phyloP scores from a whole-genome alignment of 2,797 vertebrate genomes.

The Sebastes hopkinsi region DNA sequence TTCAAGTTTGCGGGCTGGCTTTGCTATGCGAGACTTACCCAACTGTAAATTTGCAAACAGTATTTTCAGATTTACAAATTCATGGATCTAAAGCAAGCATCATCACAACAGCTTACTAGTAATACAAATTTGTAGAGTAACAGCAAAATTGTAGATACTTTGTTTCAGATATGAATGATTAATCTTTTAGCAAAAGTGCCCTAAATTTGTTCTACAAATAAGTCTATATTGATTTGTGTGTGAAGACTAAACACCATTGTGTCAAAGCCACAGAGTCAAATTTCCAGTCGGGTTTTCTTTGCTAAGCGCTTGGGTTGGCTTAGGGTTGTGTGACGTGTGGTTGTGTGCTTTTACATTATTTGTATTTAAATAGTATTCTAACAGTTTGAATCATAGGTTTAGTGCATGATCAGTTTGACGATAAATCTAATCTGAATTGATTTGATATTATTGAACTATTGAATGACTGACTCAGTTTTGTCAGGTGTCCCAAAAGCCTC shows the following conservation, averaged over 20 bases:
- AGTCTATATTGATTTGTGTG: neutral
- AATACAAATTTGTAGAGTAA: neutral
- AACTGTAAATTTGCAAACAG: constrained; percentile 4
- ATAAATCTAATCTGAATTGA: constrained; percentile 48
- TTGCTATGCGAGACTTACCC: constrained; percentile 4
- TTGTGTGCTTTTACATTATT: constrained; percentile 46
- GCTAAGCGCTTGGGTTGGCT: constrained; percentile 37
- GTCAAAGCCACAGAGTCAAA: constrained; percentile 1
- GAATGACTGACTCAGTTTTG: constrained; percentile 62
- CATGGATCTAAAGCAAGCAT: neutral
- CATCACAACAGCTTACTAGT: neutral
- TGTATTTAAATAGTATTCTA: neutral
- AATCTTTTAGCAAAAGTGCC: neutral
- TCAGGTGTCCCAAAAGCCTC: constrained; percentile 69
- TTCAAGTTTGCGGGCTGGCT: constrained; percentile 19
- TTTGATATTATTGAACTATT: constrained; percentile 50
- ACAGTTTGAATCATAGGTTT: constrained; percentile 63
- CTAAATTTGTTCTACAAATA: neutral
- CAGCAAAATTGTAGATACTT: neutral
- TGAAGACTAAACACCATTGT: neutral
- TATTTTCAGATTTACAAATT: neutral
- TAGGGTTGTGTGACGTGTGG: constrained; percentile 57
- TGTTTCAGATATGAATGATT: neutral
- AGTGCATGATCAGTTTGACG: constrained; percentile 82
- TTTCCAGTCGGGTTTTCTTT: constrained; percentile 19